Evolutionary conservation across 2,888 invertebrate species (phyloP).

Genomic region (Trimorus sp.): DNA sequence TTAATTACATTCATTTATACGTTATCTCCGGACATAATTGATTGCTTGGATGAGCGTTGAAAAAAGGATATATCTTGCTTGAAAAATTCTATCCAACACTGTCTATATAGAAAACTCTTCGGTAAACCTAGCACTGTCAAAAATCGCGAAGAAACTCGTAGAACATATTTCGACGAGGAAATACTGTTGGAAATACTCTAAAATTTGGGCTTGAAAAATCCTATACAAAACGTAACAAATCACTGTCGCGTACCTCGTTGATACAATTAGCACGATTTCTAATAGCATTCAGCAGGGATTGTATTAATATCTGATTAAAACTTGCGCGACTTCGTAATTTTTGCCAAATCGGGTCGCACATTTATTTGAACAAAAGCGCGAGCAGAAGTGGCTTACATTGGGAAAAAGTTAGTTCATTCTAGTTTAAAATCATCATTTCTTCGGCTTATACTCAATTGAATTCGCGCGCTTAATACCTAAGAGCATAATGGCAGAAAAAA

Average conservation of each 20-base stretch:
- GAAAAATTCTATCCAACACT: no score
- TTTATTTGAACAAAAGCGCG: conserved; percentile 52
- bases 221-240: no score
- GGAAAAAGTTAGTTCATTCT: conserved; percentile 60
- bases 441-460: conserved; percentile 44
- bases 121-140: no score
- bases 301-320: conserved; percentile 58
- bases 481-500: conserved; percentile 45
- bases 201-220: no score
- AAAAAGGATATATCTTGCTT: conserved; percentile 31
- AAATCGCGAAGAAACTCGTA: no score
- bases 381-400: conserved; percentile 51
- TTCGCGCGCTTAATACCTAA: conserved; percentile 50
- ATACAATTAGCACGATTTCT: no score
- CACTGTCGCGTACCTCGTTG: no score
- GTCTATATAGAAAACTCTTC: no score
- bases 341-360: conserved; percentile 46
- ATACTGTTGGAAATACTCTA: no score
- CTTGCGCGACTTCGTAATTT: conserved; percentile 45
- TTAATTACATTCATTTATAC: conserved; percentile 34
- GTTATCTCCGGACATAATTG: conserved; percentile 38
- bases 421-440: conserved; percentile 55
- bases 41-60: conserved; percentile 29
- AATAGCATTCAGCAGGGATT: not conserved
- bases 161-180: no score